A percentile compares a stretch with the other conserved stretches of the same genome.
Evolutionary conservation across 2,113 vertebrate genomes (phyloP).

Genomic region (Mungos mungo): DNA sequence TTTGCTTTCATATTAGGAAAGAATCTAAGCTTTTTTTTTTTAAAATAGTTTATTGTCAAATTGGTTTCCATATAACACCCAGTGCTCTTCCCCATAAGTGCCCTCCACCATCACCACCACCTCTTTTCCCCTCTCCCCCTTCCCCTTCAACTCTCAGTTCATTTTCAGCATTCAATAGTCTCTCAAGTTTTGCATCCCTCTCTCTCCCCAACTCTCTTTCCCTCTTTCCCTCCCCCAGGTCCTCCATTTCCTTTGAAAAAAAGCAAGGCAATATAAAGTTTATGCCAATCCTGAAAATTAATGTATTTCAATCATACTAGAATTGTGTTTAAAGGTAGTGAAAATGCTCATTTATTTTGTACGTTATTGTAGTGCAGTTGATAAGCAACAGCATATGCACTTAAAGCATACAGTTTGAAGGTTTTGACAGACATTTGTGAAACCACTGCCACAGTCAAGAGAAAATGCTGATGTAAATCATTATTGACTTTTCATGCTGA

Average conservation of each 20-base stretch:
- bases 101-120: too few species aligned
- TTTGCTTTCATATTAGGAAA: slow-evolving; percentile 22
- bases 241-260: background rate
- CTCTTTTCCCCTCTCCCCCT: too few species aligned
- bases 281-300: background rate
- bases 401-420: background rate
- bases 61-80: too few species aligned
- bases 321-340: background rate
- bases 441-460: background rate
- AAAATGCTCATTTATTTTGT: background rate
- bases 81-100: too few species aligned
- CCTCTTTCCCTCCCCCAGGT: too few species aligned
- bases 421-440: background rate
- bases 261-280: slow-evolving; percentile 19
- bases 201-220: too few species aligned
- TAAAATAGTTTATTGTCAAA: too few species aligned
- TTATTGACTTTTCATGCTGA: background rate
- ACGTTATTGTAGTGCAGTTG: background rate
- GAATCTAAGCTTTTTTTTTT: background rate
- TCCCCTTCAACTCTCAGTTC: too few species aligned
- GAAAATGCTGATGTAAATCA: slow-evolving; percentile 2
- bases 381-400: background rate
- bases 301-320: background rate
- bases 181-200: too few species aligned
- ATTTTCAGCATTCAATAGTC: too few species aligned